Base-by-base conservation (phyloP, 2,888 invertebrate species). In the Piscicola geometra region DNA sequence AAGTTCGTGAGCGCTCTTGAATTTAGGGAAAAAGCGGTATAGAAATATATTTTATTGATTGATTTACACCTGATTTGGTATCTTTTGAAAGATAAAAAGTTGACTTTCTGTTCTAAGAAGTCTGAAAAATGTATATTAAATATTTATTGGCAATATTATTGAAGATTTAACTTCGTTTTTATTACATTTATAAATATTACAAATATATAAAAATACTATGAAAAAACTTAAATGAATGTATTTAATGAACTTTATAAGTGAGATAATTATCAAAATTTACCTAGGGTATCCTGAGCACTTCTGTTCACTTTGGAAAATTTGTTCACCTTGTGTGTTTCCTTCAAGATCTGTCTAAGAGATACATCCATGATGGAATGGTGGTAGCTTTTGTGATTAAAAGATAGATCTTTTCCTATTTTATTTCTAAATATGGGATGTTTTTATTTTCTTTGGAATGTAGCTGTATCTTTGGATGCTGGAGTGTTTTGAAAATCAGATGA, bases 271-370 rank as follows among this genome's bases (percentile, higher is more conserved):
- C 21, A 36, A 64, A 36, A 33, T 21, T 36, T 35, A 93, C 94
- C 93, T 85, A 92, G 89, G 80, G 93, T 93, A 87, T 92, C 92
- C 87, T 93, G 92, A 82, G 93, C 91, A 81, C 92, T 89, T 87
- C 92, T 91, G 83, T 91, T 90, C 81, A 94, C 86, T 80, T 89
- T 88, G 76, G 89, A 88, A 82, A 91, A 87, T 86, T 93, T 94
- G 36, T 91, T 33, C 9, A 73, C 90, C 81, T 91, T 91, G 72
- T 90, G 89, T 78, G 93, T 91, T 87, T 94, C 94, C 86, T 91
- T 92, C 81, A 91, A 90, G 82, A 94, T 90, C 86, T 91, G 91
- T 85, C 90, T 89, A 80, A 94, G 88, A 82, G 94, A 88, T 86
- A 93, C 93, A 88, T 94, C 94, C 77, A 77, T 77, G 33, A 32